A percentile compares a stretch with the other conserved stretches of the same genome.
These are phyloP conservation scores for Stenotaenia linearis DNA, from an alignment of 2,888 invertebrate species.

Conservation along the genomic window DNA sequence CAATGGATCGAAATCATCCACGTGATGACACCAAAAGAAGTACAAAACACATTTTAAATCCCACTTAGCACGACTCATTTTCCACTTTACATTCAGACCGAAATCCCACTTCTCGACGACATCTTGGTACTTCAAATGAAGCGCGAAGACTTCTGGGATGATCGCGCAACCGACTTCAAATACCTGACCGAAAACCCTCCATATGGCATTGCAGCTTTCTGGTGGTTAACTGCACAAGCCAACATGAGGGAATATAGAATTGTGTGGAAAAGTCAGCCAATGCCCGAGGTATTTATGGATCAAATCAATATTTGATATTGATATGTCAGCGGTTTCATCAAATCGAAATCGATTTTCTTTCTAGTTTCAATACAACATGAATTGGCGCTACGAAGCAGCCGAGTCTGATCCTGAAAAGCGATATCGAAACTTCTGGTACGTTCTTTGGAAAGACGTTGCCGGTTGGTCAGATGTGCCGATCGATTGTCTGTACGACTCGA, in stretches of 20 bases:
- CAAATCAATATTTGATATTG: no score
- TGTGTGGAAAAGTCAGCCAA: background rate
- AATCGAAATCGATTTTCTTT: background rate
- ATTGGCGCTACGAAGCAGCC: background rate
- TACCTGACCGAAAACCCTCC: background rate
- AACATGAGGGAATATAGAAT: background rate
- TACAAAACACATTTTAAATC: no score
- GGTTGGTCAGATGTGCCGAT: background rate
- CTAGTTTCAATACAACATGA: background rate
- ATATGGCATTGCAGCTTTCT: background rate
- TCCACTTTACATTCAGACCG: background rate
- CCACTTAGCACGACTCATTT: no score
- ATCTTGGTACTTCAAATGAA: background rate
- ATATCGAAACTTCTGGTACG: background rate
- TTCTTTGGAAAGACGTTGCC: background rate
- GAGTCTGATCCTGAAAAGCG: background rate
- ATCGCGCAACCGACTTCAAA: background rate
- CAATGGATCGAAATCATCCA: background rate
- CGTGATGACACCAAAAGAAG: background rate
- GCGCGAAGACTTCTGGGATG: background rate
- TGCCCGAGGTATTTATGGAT: background rate
- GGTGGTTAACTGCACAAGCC: background rate
- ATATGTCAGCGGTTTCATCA: no score
- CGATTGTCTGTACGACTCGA: background rate
- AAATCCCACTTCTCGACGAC: background rate